Evolutionary conservation across 2,888 invertebrate genomes (phyloP), one percentile per base, ranked within the genome.

Genomic region (Ptilodon capucinus): DNA sequence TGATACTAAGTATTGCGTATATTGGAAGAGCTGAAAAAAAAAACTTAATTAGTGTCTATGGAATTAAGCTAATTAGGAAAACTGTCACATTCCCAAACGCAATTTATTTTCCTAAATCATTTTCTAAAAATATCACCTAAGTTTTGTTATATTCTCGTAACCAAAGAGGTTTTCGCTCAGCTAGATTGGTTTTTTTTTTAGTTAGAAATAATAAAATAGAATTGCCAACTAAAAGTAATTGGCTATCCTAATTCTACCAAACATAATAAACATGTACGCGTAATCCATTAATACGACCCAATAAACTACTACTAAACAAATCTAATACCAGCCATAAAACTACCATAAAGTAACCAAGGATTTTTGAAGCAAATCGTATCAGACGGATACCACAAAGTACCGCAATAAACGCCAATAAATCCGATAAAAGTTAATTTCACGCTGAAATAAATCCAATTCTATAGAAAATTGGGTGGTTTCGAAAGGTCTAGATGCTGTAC

Each of bases 1-100:
- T 94, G 44, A 97, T 95, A 60, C 97, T 96, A 34, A 97, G 92
- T 59, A 97, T 97, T 6, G 95, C 96, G 84, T 97, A 97, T 32
- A 95, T 95, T 0, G 97, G 97, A 42, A 97, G 91, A 19, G 96
- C 95, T 95, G 91, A 19, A 91, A 91, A 72, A 84, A 84, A 54
- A 21, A 6, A 11, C 17, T 13, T 14, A 21, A 13, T 54, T 43
- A 49, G 40, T 13, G 34, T 36, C 34, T 17, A 35, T n/a, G n/a
- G n/a, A n/a, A n/a, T n/a, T n/a, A n/a, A n/a, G n/a, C n/a, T n/a
- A n/a, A n/a, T n/a, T n/a, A n/a, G n/a, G n/a, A n/a, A n/a, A n/a
- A n/a, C n/a, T n/a, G n/a, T n/a, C n/a, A n/a, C n/a, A n/a, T n/a
- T n/a, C n/a, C n/a, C n/a, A n/a, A n/a, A n/a, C n/a, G n/a, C n/a